Evolutionary conservation across 2,888 invertebrate species (phyloP), one percentile per base, ranked within the genome.

Genomic region (Drosophila silvestris): DNA sequence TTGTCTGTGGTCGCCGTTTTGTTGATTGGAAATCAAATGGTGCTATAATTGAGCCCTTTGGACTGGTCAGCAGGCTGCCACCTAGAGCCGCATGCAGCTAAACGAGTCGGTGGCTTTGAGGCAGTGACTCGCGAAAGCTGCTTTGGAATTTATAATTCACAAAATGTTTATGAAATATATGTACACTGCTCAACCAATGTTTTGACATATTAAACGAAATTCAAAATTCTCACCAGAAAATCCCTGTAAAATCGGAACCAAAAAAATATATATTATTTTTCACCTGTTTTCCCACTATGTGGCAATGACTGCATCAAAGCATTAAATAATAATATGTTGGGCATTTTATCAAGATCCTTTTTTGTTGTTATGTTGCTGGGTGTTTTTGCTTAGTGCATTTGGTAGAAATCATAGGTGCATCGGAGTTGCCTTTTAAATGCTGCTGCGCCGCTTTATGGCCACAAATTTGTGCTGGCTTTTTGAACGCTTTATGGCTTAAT

Each of bases 401-500:
- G 47, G 53, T 1, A 10, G 57, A 67, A 66, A 66, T 62, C 52
- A 64, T 68, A 73, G 78, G 82, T 80, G 81, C 84, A 84, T 69
- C 61, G 14, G 32, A 41, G 9, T 44, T 51, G 61, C 68, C 65
- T 80, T 85, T 85, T 68, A 84, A 85, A 85, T 89, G 76, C 70
- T 70, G 70, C 70, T 51, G 19, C 37, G 72, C 79, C 75, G 83
- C 79, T 87, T 88, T 88, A 88, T 89, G 86, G 74, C 79, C 89
- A 77, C 89, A 89, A 88, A 88, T 90, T 89, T 82, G 84, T 77
- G 89, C 79, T 89, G 89, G 85, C 85, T 79, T 87, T 87, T 87
- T 90, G 90, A 90, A 89, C 86, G 84, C 79, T 87, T 87, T 87
- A 87, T 87, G 82, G 82, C 89, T 86, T 87, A 85, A 87, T 87